Evolutionary conservation across 2,888 invertebrate species (phyloP).

Genomic region (Dryococelus australis): DNA sequence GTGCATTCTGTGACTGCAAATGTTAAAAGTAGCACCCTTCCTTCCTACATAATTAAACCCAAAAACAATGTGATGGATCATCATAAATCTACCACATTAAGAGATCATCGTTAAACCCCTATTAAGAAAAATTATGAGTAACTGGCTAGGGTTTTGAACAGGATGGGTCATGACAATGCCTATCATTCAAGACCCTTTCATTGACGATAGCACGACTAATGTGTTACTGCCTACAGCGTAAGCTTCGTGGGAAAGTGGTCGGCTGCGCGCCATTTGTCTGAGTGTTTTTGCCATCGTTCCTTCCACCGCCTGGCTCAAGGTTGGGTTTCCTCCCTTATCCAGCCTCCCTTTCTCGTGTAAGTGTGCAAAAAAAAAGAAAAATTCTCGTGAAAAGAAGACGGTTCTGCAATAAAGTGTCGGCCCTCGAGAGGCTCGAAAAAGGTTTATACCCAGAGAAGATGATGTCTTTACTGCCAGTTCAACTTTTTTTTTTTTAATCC

Average conservation of each 20-base stretch:
- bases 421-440: neutral
- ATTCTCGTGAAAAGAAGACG: neutral
- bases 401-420: neutral
- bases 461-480: neutral
- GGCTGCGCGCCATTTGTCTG: neutral
- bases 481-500: no score
- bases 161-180: neutral
- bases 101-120: no score
- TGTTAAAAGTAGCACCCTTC: no score
- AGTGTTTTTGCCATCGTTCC: neutral
- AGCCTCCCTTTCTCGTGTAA: neutral
- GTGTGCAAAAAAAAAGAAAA: neutral
- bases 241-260: slow-evolving; percentile 11
- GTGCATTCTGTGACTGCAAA: no score
- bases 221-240: neutral
- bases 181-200: neutral
- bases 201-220: neutral
- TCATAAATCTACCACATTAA: no score
- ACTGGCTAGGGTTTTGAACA: neutral
- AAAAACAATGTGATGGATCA: no score
- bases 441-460: neutral
- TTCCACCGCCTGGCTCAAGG: neutral
- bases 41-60: no score
- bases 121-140: no score
- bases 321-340: neutral